Conservation (phyloP, 37 sponge, comb jelly and placozoan genomes). For the Spongilla lacustris region DNA sequence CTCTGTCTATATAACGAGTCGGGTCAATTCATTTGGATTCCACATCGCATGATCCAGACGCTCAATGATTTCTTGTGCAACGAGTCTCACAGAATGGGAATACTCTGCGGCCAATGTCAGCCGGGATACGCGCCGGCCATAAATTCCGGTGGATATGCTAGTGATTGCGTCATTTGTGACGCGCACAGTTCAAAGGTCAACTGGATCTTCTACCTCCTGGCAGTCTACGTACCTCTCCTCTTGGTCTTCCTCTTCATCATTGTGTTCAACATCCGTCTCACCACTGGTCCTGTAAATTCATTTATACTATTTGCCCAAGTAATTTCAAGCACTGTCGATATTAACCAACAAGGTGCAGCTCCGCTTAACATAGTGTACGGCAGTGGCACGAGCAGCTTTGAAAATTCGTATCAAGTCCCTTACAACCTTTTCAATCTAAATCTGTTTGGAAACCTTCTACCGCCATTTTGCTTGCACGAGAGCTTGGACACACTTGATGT, state of each 20-base stretch:
- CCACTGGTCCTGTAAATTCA: conserved; percentile 58
- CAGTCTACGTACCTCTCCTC: conserved; percentile 24
- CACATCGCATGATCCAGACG: not conserved
- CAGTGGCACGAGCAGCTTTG: not conserved
- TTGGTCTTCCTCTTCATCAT: conserved; percentile 48
- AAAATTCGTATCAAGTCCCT: conserved; percentile 17
- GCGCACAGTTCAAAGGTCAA: not conserved
- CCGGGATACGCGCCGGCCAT: conserved; percentile 25
- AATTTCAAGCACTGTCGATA: conserved; percentile 7
- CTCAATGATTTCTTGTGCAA: conserved; percentile 11
- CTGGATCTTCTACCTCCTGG: conserved; percentile 18
- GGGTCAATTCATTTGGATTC: not conserved
- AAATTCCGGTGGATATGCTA: conserved; percentile 11
- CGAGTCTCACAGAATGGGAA: conserved; percentile 2
- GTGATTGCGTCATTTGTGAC: conserved; percentile 30
- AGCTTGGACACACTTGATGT: conserved; percentile 1
- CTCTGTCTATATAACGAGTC: conserved; percentile 6
- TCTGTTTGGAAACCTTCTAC: conserved; percentile 48
- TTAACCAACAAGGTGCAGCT: conserved; percentile 23
- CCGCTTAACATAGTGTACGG: conserved; percentile 7
- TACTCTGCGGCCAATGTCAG: conserved; percentile 52
- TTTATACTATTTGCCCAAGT: conserved; percentile 62
- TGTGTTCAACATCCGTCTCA: conserved; percentile 53
- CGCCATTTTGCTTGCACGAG: conserved; percentile 34
- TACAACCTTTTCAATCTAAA: conserved; percentile 56